Percentiles rank a stretch among this genome's conserved stretches.
phyloP scores from a whole-genome alignment of 2,888 invertebrate species.

The Icerya purchasi region DNA sequence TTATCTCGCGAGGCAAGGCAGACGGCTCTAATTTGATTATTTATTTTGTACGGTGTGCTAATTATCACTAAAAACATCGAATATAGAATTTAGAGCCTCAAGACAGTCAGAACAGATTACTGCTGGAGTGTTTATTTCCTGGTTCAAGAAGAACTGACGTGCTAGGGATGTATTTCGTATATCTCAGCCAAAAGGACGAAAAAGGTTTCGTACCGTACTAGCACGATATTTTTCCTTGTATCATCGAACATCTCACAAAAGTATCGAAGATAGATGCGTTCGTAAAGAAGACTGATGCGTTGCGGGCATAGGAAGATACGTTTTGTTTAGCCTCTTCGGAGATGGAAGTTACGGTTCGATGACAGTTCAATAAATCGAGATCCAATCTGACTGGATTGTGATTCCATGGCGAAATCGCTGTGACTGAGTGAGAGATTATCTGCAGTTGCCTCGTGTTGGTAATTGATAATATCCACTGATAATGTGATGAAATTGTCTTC shows the following conservation, averaged over 20 bases:
- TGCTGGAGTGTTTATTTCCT: background rate
- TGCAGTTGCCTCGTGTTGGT: too few species aligned
- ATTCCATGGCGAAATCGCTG: too few species aligned
- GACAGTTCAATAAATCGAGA: too few species aligned
- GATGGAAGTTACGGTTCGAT: too few species aligned
- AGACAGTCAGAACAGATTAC: background rate
- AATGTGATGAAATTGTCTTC: too few species aligned
- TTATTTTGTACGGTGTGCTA: background rate
- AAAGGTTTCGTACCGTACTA: background rate
- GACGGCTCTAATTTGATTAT: background rate
- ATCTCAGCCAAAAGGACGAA: background rate
- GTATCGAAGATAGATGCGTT: background rate
- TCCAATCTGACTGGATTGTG: too few species aligned
- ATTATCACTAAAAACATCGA: background rate
- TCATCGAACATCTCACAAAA: background rate
- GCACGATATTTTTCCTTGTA: background rate
- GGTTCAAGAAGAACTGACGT: background rate
- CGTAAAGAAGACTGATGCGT: too few species aligned
- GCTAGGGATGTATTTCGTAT: background rate
- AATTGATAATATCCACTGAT: too few species aligned
- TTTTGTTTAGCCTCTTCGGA: too few species aligned
- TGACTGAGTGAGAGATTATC: too few species aligned
- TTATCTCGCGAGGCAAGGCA: background rate
- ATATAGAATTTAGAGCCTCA: background rate
- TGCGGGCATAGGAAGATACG: too few species aligned